These are phyloP conservation scores for Heterotilapia buettikoferi DNA, from an alignment of 2,113 vertebrate species.

Conservation along the genomic window DNA sequence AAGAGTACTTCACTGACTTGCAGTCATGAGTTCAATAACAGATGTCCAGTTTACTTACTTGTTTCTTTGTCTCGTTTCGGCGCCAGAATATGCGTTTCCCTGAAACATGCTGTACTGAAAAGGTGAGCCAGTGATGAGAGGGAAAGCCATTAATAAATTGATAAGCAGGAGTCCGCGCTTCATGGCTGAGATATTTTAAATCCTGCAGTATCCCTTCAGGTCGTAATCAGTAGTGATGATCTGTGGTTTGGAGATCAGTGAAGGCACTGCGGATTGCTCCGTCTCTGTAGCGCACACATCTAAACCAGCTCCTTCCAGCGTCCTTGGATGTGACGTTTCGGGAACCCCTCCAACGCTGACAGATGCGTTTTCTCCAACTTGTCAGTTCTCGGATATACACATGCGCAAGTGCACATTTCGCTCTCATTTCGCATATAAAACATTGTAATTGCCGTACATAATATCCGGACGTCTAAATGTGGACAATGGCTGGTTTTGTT, in stretches of 20 bases:
- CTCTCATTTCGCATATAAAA: not conserved
- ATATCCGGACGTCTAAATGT: not conserved
- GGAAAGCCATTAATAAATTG: conserved; percentile 33
- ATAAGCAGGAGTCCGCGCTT: not conserved
- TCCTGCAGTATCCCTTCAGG: not conserved
- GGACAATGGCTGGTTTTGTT: not conserved
- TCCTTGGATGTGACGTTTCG: conserved; percentile 41
- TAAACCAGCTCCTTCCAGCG: not conserved
- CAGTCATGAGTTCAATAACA: not conserved
- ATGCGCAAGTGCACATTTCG: not conserved
- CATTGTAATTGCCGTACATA: not conserved
- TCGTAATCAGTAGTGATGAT: not conserved
- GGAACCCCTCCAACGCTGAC: conserved; percentile 26
- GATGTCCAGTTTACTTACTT: conserved; percentile 62
- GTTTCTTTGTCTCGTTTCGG: conserved; percentile 57
- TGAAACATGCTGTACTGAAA: conserved; percentile 63
- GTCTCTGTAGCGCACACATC: not conserved
- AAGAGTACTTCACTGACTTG: not conserved
- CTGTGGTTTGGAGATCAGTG: not conserved
- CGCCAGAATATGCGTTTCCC: conserved; percentile 44
- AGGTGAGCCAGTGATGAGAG: conserved; percentile 51
- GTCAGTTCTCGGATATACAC: not conserved
- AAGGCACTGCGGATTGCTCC: not conserved
- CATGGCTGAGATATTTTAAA: not conserved
- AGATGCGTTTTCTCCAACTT: not conserved